phyloP scores from a whole-genome alignment of 2,113 vertebrate species.

The Microcebus griseorufus region DNA sequence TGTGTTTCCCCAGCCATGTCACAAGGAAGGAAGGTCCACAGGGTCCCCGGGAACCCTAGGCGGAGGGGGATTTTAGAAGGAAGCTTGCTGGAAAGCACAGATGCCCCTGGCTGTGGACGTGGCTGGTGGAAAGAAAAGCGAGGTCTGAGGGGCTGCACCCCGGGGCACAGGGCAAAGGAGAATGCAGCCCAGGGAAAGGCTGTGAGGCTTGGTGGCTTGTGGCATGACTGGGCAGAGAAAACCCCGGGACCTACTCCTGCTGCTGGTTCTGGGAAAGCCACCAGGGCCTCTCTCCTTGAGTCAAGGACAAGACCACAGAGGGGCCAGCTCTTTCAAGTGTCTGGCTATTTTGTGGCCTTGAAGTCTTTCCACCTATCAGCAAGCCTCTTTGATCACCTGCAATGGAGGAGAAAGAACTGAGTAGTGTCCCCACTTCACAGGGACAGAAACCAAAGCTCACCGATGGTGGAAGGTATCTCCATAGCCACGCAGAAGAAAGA shows the following conservation, averaged over 20 bases:
- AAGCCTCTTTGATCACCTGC: neutral
- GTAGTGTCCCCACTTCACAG: neutral
- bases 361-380: neutral
- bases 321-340: neutral
- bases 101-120: neutral
- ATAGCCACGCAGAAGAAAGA: neutral
- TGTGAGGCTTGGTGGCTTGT: neutral
- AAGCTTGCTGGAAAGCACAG: conserved; percentile 44
- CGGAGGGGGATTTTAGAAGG: conserved; percentile 60
- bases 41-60: neutral
- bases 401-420: neutral
- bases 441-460: neutral
- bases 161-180: neutral
- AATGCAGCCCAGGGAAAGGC: neutral
- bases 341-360: neutral
- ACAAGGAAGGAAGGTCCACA: conserved; percentile 53
- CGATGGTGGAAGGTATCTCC: neutral
- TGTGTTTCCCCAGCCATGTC: conserved; percentile 61
- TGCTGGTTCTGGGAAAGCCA: neutral
- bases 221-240: neutral
- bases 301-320: neutral
- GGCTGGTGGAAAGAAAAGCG: neutral
- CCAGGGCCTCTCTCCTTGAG: neutral
- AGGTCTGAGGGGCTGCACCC: too few species aligned
- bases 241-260: neutral